Base-by-base conservation (phyloP, 2,797 vertebrate genomes). In the Prionace glauca region DNA sequence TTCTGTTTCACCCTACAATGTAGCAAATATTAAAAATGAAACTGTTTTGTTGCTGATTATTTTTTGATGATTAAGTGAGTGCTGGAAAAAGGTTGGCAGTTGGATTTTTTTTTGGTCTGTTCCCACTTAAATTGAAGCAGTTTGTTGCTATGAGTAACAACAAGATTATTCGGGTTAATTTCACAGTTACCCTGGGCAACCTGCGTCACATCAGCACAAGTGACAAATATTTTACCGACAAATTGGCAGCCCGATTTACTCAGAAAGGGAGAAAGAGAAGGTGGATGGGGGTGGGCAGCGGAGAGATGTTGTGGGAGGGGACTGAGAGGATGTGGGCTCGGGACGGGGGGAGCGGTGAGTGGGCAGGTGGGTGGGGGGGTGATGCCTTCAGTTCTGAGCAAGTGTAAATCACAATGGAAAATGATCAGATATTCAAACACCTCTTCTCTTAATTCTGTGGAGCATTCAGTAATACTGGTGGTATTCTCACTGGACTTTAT, bases 161-260 rank as follows among this genome's bases (percentile, higher is more conserved):
- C 26, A 7, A 77, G 29, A 77, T 95, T 95, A 95, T 96, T 90
- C 95, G 96, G 96, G 96, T 93, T 96, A 88, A 77, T 50, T 67
- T 79, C 32, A 32, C 77, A 87, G 93, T 96, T 96, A 96, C 95
- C 95, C 96, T 71, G 50, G 96, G 96, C 91, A 96, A 96, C 96
- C 88, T 95, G 71, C 93, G 71, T 95, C 93, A 95, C 14, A 7
- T 29, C 41, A 95, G 93, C 50, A 14, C 71, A 95, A 60, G 93
- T 95, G 93, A 56, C 93, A 95, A 94, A 71, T 94, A 94, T 94
- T 72, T 72, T 65, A 94, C 69, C 74, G 67, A 50, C 24, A 74
- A 95, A 95, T 95, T 26, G 93, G 45, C 71, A 74, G 45, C 45
- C 26, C 1, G 9, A 93, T 45, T 72, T 56, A 56, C 36, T 50